Conservation (phyloP, 1,140 invertebrate genomes). For the Cyphomyrmex costatus region DNA sequence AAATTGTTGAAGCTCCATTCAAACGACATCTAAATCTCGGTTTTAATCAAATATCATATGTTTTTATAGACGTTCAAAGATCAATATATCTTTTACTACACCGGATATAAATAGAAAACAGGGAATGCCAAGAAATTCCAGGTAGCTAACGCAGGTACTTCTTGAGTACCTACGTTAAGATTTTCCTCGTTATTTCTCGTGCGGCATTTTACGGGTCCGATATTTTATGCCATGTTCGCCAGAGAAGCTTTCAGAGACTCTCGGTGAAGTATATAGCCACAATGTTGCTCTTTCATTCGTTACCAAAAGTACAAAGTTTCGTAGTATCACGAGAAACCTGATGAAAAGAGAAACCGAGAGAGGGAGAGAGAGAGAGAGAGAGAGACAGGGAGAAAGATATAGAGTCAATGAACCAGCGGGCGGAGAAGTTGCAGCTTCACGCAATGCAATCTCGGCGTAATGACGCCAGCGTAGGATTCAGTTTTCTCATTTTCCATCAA, state of each 20-base stretch:
- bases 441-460: slow-evolving; percentile 54
- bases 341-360: neutral
- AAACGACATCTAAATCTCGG: neutral
- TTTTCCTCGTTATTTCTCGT: slow-evolving; percentile 45
- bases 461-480: slow-evolving; percentile 24
- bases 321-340: slow-evolving; percentile 21
- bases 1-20: neutral
- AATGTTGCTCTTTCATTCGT: slow-evolving; percentile 61
- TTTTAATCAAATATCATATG: neutral
- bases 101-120: slow-evolving; percentile 26
- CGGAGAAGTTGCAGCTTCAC: slow-evolving; percentile 47
- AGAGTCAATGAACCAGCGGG: slow-evolving; percentile 35
- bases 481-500: slow-evolving; percentile 49
- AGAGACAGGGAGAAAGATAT: neutral
- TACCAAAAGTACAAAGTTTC: slow-evolving; percentile 62
- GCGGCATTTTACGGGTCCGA: slow-evolving; percentile 42
- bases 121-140: slow-evolving; percentile 31
- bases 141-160: slow-evolving; percentile 2
- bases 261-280: slow-evolving; percentile 35
- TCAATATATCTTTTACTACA: neutral
- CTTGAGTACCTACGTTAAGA: neutral
- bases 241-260: slow-evolving; percentile 48
- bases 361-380: neutral
- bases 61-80: slow-evolving; percentile 12
- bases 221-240: slow-evolving; percentile 53